Evolutionary conservation across 2,797 vertebrate genomes (phyloP).

Genomic region (Rhodeus uyekii): DNA sequence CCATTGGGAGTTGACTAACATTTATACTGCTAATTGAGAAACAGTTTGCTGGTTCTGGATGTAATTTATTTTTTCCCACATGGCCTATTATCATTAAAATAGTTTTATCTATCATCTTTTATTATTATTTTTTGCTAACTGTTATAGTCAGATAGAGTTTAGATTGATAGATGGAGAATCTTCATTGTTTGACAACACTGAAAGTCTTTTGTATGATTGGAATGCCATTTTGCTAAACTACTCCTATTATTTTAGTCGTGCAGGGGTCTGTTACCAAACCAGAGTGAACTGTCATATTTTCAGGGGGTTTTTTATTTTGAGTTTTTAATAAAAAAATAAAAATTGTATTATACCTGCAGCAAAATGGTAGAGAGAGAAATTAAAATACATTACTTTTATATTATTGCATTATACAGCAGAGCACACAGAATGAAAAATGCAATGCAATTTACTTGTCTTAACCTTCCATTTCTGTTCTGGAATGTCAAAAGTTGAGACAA

Average conservation of each 20-base stretch:
- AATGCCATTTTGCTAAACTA: neutral
- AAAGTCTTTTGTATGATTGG: neutral
- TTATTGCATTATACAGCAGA: neutral
- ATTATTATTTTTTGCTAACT: no score
- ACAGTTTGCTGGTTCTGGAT: neutral
- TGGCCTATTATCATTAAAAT: neutral
- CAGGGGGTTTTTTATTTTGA: neutral
- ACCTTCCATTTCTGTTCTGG: neutral
- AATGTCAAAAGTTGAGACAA: neutral
- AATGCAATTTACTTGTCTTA: neutral
- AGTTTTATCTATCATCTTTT: no score
- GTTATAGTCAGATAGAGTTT: no score
- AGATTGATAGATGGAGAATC: no score
- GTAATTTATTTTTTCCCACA: neutral
- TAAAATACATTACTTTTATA: neutral
- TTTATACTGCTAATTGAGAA: conserved; percentile 19
- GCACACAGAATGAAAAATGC: neutral
- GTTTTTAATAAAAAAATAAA: neutral
- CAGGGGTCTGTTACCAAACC: neutral
- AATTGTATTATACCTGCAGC: neutral
- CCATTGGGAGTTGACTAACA: neutral
- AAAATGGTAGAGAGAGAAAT: neutral
- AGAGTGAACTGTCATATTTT: neutral
- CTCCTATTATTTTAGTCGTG: neutral
- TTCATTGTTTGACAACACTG: no score